These are phyloP conservation scores for Laothoe populi DNA, from an alignment of 2,888 invertebrate genomes.

Conservation along the genomic window DNA sequence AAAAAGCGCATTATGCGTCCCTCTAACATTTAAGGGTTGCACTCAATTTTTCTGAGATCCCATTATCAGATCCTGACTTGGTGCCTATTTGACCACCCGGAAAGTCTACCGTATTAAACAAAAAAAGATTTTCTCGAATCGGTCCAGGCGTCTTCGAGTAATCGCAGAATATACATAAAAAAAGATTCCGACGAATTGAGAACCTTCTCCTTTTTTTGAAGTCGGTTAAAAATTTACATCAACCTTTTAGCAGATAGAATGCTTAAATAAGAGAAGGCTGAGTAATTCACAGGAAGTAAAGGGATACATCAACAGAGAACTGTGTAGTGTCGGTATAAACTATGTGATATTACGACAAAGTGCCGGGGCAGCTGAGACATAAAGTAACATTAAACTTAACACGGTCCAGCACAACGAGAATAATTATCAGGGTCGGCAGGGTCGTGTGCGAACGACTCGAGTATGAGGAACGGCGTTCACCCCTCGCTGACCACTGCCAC, in stretches of 20 bases:
- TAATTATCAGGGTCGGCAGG: constrained; percentile 72
- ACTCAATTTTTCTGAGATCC: no score
- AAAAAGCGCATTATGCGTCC: no score
- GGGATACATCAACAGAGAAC: constrained; percentile 14
- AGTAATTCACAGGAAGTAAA: constrained; percentile 20
- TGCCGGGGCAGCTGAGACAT: constrained; percentile 44
- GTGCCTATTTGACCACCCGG: no score
- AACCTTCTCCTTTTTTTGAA: neutral
- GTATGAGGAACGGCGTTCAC: constrained; percentile 74
- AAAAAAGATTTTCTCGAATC: no score
- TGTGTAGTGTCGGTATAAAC: constrained; percentile 3
- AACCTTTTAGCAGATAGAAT: constrained; percentile 5
- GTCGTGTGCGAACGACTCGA: constrained; percentile 59
- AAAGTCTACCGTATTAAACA: no score
- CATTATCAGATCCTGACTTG: no score
- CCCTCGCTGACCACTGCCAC: constrained; percentile 72
- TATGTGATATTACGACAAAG: constrained; percentile 33
- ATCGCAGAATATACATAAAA: no score
- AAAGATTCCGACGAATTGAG: no score
- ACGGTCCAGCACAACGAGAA: constrained; percentile 71
- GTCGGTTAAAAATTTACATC: neutral
- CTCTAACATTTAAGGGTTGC: no score
- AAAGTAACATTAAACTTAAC: constrained; percentile 74
- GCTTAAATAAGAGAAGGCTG: constrained; percentile 8
- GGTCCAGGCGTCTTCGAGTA: no score